Conservation (phyloP, 2,113 vertebrate genomes). For the Syngnathus scovelli region DNA sequence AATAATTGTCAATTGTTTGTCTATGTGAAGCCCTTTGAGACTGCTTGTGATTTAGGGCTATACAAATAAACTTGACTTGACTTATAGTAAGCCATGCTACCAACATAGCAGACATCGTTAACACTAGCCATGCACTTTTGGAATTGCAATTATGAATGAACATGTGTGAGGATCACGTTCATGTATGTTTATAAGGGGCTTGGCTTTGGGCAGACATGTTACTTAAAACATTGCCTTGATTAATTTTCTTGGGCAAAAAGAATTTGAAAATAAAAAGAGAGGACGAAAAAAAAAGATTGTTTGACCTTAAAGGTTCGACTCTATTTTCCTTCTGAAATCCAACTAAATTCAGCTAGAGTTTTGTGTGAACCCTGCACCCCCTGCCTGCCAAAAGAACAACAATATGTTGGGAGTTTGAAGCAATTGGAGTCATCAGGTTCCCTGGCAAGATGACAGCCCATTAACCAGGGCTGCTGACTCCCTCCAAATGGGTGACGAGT, state of each 20-base stretch:
- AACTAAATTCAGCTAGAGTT: background rate
- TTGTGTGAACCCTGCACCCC: background rate
- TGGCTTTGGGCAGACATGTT: background rate
- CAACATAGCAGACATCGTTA: background rate
- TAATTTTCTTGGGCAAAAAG: background rate
- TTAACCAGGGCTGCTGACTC: constrained; percentile 45
- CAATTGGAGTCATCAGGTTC: constrained; percentile 41
- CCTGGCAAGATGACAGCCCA: constrained; percentile 25
- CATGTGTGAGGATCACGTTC: background rate
- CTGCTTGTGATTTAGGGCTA: no score
- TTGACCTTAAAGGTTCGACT: background rate
- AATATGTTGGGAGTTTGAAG: constrained; percentile 10
- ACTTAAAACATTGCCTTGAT: background rate
- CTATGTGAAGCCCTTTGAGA: no score
- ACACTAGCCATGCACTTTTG: background rate
- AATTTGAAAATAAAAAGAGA: background rate
- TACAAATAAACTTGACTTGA: no score
- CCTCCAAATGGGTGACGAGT: constrained; percentile 38
- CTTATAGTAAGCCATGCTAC: background rate
- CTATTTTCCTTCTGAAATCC: background rate
- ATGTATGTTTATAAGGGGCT: background rate
- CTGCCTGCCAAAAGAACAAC: background rate
- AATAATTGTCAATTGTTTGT: no score
- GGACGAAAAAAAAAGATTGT: no score
- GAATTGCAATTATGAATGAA: background rate